Conservation (phyloP, 2,888 invertebrate species). For the Leistus spinibarbis region DNA sequence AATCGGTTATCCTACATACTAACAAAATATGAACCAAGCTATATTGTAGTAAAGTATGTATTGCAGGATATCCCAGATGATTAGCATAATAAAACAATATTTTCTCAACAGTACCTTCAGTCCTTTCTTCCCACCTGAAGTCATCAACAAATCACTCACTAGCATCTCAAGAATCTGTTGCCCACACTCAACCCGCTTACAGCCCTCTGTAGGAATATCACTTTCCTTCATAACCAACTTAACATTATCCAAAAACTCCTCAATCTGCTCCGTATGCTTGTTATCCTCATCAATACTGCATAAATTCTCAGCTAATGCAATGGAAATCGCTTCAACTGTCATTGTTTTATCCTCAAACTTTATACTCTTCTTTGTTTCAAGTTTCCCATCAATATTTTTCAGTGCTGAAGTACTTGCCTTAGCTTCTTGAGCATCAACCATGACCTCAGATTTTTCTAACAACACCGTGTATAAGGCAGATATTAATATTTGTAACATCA, state of each 20-base stretch:
- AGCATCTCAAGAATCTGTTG: constrained; percentile 61
- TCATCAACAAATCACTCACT: constrained; percentile 69
- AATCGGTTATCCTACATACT: no score
- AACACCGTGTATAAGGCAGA: constrained; percentile 72
- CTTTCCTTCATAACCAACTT: constrained; percentile 55
- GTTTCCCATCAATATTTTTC: constrained; percentile 15
- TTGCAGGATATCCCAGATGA: neutral
- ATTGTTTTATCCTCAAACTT: constrained; percentile 48
- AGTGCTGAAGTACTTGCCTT: constrained; percentile 42
- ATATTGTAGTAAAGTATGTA: neutral
- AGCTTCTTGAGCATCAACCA: constrained; percentile 42
- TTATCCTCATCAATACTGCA: constrained; percentile 81
- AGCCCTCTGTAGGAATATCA: constrained; percentile 47
- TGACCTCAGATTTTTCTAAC: constrained; percentile 59
- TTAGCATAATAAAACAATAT: no score
- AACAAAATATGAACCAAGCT: neutral
- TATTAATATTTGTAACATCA: constrained; percentile 73
- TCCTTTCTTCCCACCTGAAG: constrained; percentile 63
- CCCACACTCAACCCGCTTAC: constrained; percentile 57
- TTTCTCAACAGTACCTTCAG: constrained; percentile 59
- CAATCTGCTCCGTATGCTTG: constrained; percentile 77
- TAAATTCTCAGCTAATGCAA: constrained; percentile 77
- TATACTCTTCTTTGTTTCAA: constrained; percentile 42
- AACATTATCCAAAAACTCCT: constrained; percentile 65
- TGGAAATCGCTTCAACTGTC: constrained; percentile 61